A percentile compares a stretch with the other conserved stretches of the same genome.
Evolutionary conservation across 2,113 vertebrate species (phyloP).

Genomic region (Craseonycteris thonglongyai): DNA sequence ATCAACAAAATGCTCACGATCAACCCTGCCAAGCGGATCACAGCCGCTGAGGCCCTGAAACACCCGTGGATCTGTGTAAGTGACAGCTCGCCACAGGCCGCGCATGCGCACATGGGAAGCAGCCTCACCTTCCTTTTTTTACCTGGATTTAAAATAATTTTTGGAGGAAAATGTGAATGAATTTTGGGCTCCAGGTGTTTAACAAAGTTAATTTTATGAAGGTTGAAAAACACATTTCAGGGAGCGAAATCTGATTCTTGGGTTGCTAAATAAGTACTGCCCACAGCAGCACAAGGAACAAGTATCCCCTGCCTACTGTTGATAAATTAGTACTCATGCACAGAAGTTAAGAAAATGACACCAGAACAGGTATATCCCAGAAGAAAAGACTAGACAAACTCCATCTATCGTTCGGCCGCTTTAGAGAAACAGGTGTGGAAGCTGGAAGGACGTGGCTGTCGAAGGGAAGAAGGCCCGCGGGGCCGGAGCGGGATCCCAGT

Average conservation of each 20-base stretch:
- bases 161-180: background rate
- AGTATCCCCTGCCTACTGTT: background rate
- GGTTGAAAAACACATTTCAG: background rate
- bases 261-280: background rate
- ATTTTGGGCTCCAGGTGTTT: background rate
- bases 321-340: background rate
- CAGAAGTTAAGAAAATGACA: background rate
- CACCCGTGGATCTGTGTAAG: conserved; percentile 98
- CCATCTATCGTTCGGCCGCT: background rate
- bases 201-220: background rate
- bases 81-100: background rate
- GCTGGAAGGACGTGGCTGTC: background rate
- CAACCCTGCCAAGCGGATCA: conserved; percentile 95
- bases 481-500: background rate
- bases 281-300: background rate
- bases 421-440: background rate
- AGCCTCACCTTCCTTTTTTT: background rate
- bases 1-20: conserved; percentile 99
- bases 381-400: background rate
- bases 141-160: background rate
- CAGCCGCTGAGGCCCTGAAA: conserved; percentile 92
- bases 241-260: background rate
- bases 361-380: background rate
- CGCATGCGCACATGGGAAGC: background rate
- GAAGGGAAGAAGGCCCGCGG: background rate